Percentiles rank a stretch among this genome's conserved stretches.
phyloP scores from a whole-genome alignment of 2,888 invertebrate species.

The Hypomecis atomaria region DNA sequence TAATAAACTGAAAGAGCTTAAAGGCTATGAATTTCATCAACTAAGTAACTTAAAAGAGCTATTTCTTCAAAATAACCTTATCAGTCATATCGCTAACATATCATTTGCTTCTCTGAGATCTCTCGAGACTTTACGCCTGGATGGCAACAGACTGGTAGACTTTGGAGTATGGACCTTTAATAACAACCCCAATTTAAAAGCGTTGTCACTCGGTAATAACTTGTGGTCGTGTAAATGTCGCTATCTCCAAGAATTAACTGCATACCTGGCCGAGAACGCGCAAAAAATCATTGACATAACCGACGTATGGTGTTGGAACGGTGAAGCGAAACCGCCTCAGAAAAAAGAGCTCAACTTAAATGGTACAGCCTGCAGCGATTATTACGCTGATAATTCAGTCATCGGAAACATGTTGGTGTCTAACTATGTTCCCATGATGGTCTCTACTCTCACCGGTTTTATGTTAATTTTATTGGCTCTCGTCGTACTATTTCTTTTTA shows the following conservation, averaged over 20 bases:
- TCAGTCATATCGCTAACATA: constrained; percentile 91
- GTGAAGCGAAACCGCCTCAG: constrained; percentile 89
- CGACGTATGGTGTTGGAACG: constrained; percentile 93
- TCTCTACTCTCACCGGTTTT: constrained; percentile 91
- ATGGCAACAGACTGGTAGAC: constrained; percentile 92
- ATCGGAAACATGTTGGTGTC: constrained; percentile 92
- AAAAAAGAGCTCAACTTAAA: constrained; percentile 93
- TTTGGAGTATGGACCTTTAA: constrained; percentile 92
- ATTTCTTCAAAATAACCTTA: constrained; percentile 93
- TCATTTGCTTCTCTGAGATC: constrained; percentile 91
- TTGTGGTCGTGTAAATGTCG: constrained; percentile 96
- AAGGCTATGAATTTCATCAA: constrained; percentile 94
- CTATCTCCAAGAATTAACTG: constrained; percentile 92
- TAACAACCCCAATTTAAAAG: constrained; percentile 88
- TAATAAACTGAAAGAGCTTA: constrained; percentile 91
- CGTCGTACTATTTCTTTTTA: constrained; percentile 92
- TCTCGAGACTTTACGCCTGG: constrained; percentile 91
- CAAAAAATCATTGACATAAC: constrained; percentile 91
- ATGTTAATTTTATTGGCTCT: constrained; percentile 90
- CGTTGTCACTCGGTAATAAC: constrained; percentile 92
- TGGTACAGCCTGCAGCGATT: constrained; percentile 94
- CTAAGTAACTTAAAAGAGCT: constrained; percentile 91
- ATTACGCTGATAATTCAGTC: constrained; percentile 92
- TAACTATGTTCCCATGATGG: constrained; percentile 93
- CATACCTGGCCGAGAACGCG: constrained; percentile 92